These are phyloP conservation scores for Mionectes macconnelli DNA, from an alignment of 2,113 vertebrate genomes.

Conservation along the genomic window DNA sequence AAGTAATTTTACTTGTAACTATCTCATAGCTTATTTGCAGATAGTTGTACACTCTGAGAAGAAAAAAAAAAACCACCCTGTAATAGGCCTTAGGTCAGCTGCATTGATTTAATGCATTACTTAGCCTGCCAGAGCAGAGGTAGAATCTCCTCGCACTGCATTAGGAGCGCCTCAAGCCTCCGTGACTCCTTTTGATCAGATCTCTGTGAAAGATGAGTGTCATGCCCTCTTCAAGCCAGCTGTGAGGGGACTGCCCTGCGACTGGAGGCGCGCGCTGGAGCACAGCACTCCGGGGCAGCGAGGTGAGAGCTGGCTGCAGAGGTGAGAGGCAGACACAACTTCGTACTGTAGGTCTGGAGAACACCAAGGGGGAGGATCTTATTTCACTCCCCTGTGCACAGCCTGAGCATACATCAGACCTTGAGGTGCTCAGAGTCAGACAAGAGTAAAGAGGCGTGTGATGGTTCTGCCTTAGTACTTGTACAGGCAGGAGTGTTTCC, in stretches of 20 bases:
- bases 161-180: conserved; percentile 84
- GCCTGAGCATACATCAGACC: conserved; percentile 83
- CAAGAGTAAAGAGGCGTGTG: conserved; percentile 79
- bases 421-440: conserved; percentile 85
- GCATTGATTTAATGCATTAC: conserved; percentile 87
- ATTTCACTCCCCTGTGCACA: conserved; percentile 87
- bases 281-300: conserved; percentile 65
- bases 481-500: conserved; percentile 84
- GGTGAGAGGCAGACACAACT: conserved; percentile 80
- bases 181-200: conserved; percentile 93
- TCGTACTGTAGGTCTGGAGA: conserved; percentile 72
- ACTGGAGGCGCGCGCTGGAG: conserved; percentile 73
- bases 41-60: conserved; percentile 50
- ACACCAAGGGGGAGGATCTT: conserved; percentile 85
- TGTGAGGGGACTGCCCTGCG: conserved; percentile 89
- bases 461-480: conserved; percentile 85
- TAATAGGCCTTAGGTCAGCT: conserved; percentile 75
- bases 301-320: conserved; percentile 82
- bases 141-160: conserved; percentile 82
- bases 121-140: conserved; percentile 75
- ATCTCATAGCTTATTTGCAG: conserved; percentile 59
- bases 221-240: conserved; percentile 88
- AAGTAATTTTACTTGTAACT: conserved; percentile 64
- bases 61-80: not conserved
- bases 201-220: conserved; percentile 95